Evolutionary conservation across 2,113 vertebrate genomes (phyloP), one percentile per base, ranked within the genome.

Genomic region (Poicephalus gulielmi): DNA sequence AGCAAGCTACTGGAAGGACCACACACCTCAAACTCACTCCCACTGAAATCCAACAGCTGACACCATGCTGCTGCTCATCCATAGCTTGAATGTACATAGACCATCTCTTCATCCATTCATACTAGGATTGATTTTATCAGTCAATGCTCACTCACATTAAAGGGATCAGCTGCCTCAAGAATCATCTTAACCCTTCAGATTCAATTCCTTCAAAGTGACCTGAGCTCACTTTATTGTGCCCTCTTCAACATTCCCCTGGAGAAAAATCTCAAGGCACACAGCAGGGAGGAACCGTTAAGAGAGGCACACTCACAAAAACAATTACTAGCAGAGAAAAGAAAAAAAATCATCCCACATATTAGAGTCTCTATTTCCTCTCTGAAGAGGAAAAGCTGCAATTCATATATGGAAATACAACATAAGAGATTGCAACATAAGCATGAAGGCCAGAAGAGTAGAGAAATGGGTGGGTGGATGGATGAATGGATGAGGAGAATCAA

Each of bases 81-180:
- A 8, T 1, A 10, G 52, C 7, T 50, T 47, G 24, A 20, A 23
- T 0, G 0, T 28, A 20, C 41, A 71, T 35, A 19, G 62, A 31
- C 23, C 35, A 59, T 24, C 53, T 73, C 85, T 62, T 71, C 46
- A 50, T 33, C 17, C 10, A 7, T 7, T 5, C 17, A 5, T 33
- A 33, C 4, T 11, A 23, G 76, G 27, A 28, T 11, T 50, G 35
- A 79, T 50, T 79, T 69, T 67, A 41, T 52, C 47, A 78, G 14
- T 66, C 52, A 57, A 11, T 27, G 22, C 14, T n/a, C 15, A 12
- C 41, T 66, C 25, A 28, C 6, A 13, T 3, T 30, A 24, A 79
- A 46, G 31, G 35, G 24, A 66, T 62, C 41, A 55, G 31, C 19
- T 2, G 0, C 28, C 53, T n/a, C 33, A 71, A 55, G 13, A 14